Conservation (phyloP, 2,113 vertebrate species). For the Oncorhynchus nerka region DNA sequence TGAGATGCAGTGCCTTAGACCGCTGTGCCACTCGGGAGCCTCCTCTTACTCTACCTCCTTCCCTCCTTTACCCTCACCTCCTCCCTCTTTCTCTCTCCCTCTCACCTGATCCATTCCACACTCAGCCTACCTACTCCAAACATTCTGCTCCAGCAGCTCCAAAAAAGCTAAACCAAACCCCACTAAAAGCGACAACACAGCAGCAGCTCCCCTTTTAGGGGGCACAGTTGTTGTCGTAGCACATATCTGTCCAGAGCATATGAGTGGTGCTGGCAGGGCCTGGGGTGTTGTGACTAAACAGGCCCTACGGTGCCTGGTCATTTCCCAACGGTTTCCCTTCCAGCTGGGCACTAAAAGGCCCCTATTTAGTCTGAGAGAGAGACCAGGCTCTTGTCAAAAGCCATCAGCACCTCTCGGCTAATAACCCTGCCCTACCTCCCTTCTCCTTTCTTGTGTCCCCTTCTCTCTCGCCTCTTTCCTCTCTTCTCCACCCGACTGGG, state of each 20-base stretch:
- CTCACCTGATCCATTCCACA: neutral
- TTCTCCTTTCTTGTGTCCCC: neutral
- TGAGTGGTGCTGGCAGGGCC: neutral
- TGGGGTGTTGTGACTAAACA: neutral
- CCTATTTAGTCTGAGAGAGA: conserved; percentile 21
- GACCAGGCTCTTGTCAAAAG: conserved; percentile 35
- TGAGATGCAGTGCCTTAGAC: too few species aligned
- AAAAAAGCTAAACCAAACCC: too few species aligned
- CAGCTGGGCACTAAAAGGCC: neutral
- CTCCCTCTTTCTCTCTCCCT: neutral
- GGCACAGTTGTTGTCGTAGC: too few species aligned
- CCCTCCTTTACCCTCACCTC: neutral
- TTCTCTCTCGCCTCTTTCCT: neutral
- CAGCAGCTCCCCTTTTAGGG: too few species aligned
- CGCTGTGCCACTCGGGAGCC: too few species aligned
- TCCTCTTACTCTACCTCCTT: neutral
- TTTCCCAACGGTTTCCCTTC: neutral
- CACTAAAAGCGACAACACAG: too few species aligned
- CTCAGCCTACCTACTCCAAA: too few species aligned
- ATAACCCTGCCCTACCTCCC: conserved; percentile 14
- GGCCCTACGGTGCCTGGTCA: neutral
- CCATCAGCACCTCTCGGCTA: conserved; percentile 20
- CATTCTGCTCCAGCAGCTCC: neutral
- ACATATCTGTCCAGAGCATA: neutral
- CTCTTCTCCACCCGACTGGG: conserved; percentile 1